Evolutionary conservation across 2,888 invertebrate genomes (phyloP).

Genomic region (Drosophila ezoana): DNA sequence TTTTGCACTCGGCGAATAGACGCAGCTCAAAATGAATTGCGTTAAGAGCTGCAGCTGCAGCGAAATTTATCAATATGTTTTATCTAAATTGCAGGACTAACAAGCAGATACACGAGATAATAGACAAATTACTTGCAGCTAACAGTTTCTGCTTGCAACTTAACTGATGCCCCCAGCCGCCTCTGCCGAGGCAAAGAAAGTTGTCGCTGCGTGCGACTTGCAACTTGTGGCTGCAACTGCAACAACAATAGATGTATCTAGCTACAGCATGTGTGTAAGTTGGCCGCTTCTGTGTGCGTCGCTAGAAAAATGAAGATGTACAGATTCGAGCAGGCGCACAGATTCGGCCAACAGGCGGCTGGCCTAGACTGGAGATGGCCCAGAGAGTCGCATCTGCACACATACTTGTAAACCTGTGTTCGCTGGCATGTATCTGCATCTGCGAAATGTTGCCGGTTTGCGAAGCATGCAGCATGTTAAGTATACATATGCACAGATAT

Average conservation of each 20-base stretch:
- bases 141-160: neutral
- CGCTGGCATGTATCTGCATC: constrained; percentile 36
- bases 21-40: constrained; percentile 20
- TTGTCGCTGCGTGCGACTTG: constrained; percentile 39
- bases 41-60: constrained; percentile 2
- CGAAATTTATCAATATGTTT: constrained; percentile 25
- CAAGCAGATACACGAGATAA: constrained; percentile 29
- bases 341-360: constrained; percentile 40
- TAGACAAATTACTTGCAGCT: constrained; percentile 13
- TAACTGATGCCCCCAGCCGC: neutral
- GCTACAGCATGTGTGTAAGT: constrained; percentile 1
- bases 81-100: constrained; percentile 34
- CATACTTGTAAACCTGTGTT: constrained; percentile 8
- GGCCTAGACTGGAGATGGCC: constrained; percentile 57
- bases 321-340: constrained; percentile 79
- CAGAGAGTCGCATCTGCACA: constrained; percentile 50
- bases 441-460: constrained; percentile 41
- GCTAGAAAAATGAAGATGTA: constrained; percentile 82
- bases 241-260: constrained; percentile 18
- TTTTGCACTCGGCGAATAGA: constrained; percentile 21
- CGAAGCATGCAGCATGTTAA: constrained; percentile 17
- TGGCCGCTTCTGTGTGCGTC: constrained; percentile 20
- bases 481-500: constrained; percentile 9
- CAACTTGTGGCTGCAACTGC: constrained; percentile 39
- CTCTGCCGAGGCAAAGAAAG: constrained; percentile 42